Evolutionary conservation across 2,888 invertebrate genomes (phyloP).

Genomic region (Oeneis ivallda): DNA sequence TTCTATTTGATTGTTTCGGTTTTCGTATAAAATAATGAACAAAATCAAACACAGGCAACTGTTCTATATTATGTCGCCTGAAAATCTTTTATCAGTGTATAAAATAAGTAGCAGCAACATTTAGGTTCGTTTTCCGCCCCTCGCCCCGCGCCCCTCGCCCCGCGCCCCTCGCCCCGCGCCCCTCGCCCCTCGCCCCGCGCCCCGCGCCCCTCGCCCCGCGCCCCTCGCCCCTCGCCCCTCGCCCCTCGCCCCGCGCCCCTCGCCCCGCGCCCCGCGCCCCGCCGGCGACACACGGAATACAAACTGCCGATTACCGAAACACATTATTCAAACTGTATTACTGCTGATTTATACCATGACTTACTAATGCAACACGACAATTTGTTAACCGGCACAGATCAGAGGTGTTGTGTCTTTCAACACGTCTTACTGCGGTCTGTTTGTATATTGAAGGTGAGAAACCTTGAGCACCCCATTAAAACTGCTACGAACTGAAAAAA

Average conservation of each 20-base stretch:
- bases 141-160: too few relatives aligned
- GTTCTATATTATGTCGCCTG: too few relatives aligned
- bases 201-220: not conserved
- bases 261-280: slow-evolving; percentile 4
- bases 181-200: too few relatives aligned
- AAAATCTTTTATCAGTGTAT: not conserved
- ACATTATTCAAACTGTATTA: slow-evolving; percentile 69
- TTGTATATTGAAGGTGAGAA: too few relatives aligned
- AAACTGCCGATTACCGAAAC: slow-evolving; percentile 63
- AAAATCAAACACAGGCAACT: too few relatives aligned
- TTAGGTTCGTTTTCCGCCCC: not conserved
- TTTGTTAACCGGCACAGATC: slow-evolving; percentile 6
- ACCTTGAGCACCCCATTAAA: too few relatives aligned
- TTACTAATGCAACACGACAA: slow-evolving; percentile 31
- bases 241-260: not conserved
- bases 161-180: slow-evolving; percentile 2
- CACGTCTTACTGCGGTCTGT: not conserved
- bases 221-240: too few relatives aligned
- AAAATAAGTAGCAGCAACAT: not conserved
- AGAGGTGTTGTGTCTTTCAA: not conserved
- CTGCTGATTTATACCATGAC: slow-evolving; percentile 62
- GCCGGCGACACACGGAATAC: slow-evolving; percentile 51
- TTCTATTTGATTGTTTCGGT: too few relatives aligned
- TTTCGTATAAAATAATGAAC: too few relatives aligned
- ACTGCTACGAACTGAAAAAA: too few relatives aligned